A percentile compares a stretch with the other conserved stretches of the same genome.
Evolutionary conservation across 2,888 invertebrate species (phyloP).

Genomic region (Platerodrilus igneus): DNA sequence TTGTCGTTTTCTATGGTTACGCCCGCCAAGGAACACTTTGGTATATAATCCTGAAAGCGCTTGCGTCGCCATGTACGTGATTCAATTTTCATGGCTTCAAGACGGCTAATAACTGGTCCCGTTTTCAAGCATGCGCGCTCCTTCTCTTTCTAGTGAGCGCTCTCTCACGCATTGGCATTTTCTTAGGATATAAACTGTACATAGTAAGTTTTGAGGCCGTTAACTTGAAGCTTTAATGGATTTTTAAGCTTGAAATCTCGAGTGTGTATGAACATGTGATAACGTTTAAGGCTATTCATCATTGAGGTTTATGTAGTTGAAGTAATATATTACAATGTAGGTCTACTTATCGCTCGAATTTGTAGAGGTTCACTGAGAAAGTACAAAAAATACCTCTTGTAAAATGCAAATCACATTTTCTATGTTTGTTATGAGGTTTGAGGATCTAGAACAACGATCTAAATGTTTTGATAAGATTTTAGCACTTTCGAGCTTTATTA

Average conservation of each 20-base stretch:
- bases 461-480: no score
- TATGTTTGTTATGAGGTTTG: no score
- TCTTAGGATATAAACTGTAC: slow-evolving; percentile 20
- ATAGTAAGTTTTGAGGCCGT: slow-evolving; percentile 33
- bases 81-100: slow-evolving; percentile 29
- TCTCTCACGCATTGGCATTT: slow-evolving; percentile 12
- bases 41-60: slow-evolving; percentile 39
- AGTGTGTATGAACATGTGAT: no score
- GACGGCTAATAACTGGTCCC: slow-evolving; percentile 33
- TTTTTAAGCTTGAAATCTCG: slow-evolving; percentile 34
- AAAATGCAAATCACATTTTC: no score
- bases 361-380: no score
- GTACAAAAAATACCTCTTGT: no score
- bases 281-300: no score
- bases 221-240: slow-evolving; percentile 34
- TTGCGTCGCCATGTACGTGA: slow-evolving; percentile 36
- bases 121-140: slow-evolving; percentile 36
- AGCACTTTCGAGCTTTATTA: no score
- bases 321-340: no score
- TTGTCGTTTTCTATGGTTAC: slow-evolving; percentile 41
- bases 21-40: slow-evolving; percentile 42
- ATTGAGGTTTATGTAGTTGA: no score
- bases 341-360: no score
- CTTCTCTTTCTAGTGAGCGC: slow-evolving; percentile 14
- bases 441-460: no score